Conservation (phyloP, 2,113 vertebrate species). For the Pao palembangensis region DNA sequence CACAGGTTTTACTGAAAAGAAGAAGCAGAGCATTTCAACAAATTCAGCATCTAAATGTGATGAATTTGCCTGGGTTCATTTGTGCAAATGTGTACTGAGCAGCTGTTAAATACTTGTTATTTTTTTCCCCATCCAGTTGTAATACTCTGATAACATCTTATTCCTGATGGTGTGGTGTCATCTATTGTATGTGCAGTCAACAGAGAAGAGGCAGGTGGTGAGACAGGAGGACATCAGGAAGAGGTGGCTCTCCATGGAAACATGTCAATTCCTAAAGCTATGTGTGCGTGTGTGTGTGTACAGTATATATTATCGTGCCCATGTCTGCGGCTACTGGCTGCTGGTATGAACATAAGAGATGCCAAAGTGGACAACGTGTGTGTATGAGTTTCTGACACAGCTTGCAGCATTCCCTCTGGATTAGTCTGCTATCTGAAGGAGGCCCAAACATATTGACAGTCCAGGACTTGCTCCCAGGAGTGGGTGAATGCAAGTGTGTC, state of each 20-base stretch:
- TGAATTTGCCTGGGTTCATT: no score
- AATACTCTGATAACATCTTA: no score
- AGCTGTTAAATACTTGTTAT: no score
- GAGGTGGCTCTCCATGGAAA: constrained; percentile 52
- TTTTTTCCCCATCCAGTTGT: no score
- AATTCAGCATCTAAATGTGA: no score
- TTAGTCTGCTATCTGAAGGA: constrained; percentile 71
- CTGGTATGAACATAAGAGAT: constrained; percentile 47
- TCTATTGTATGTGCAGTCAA: no score
- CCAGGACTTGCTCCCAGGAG: constrained; percentile 72
- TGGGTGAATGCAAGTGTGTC: constrained; percentile 51
- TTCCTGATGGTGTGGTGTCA: no score
- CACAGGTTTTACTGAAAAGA: not conserved
- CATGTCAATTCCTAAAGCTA: constrained; percentile 59
- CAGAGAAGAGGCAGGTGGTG: constrained; percentile 15
- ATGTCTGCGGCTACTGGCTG: constrained; percentile 50
- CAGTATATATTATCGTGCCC: constrained; percentile 15
- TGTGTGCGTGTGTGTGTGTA: constrained; percentile 24
- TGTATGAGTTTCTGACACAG: constrained; percentile 34
- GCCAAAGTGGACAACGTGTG: constrained; percentile 50
- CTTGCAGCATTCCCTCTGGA: constrained; percentile 74
- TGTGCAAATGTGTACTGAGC: no score
- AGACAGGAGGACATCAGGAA: constrained; percentile 23
- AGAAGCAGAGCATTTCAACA: not conserved
- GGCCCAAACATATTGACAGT: constrained; percentile 78